Evolutionary conservation across 2,797 vertebrate genomes (phyloP).

Genomic region (Typhlichthys eigenmanni): DNA sequence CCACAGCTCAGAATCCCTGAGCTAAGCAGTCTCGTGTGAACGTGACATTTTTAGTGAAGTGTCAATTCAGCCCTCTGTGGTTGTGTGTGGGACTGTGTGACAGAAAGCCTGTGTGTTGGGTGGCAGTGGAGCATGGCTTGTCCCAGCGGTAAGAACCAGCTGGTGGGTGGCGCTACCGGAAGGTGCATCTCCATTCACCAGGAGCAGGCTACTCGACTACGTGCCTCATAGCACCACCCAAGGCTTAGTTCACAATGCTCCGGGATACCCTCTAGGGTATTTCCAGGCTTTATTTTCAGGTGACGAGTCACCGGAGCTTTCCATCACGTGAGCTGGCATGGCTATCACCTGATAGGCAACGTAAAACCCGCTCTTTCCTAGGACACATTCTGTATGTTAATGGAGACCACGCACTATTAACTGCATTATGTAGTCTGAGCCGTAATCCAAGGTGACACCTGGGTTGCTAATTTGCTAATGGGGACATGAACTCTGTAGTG

Average conservation of each 20-base stretch:
- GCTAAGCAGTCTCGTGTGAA: conserved; percentile 9
- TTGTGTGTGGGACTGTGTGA: conserved; percentile 43
- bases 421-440: conserved; percentile 64
- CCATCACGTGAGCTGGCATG: neutral
- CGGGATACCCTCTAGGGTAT: neutral
- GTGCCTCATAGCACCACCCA: conserved; percentile 27
- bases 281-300: conserved; percentile 12
- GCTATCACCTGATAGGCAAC: conserved; percentile 49
- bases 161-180: conserved; percentile 68
- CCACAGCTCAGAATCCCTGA: conserved; percentile 16
- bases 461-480: conserved; percentile 66
- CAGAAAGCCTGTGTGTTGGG: conserved; percentile 74
- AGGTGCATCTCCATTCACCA: conserved; percentile 66
- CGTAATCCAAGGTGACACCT: conserved; percentile 65
- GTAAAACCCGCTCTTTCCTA: conserved; percentile 45
- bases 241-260: conserved; percentile 15
- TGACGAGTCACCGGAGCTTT: conserved; percentile 5
- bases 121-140: conserved; percentile 65
- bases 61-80: conserved; percentile 23
- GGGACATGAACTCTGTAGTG: conserved; percentile 50
- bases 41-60: conserved; percentile 10
- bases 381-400: conserved; percentile 46
- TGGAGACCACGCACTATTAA: conserved; percentile 47
- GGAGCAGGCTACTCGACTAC: conserved; percentile 33
- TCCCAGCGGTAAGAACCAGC: conserved; percentile 78